phyloP scores from a whole-genome alignment of 1,140 invertebrate species.

The Pseudomyrmex dendroicus region DNA sequence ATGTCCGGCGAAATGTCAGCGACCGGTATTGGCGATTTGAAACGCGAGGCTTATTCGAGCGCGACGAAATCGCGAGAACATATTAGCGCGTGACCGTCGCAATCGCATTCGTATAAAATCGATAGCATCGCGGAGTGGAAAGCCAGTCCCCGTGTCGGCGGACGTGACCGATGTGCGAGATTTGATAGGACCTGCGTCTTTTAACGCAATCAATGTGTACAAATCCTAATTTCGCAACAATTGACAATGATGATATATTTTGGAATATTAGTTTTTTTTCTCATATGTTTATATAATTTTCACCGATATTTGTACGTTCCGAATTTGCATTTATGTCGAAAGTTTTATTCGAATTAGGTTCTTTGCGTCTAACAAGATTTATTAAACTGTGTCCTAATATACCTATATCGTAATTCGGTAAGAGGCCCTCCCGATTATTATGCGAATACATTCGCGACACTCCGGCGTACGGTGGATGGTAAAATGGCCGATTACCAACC shows the following conservation, averaged over 20 bases:
- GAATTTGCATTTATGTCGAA: too few species aligned
- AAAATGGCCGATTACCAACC: conserved; percentile 54
- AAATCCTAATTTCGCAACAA: neutral
- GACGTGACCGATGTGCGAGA: neutral
- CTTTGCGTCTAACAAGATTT: too few species aligned
- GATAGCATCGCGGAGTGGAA: conserved; percentile 31
- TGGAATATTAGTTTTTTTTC: neutral
- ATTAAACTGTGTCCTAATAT: too few species aligned
- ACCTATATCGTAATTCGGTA: neutral
- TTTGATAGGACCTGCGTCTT: conserved; percentile 1
- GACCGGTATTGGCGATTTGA: conserved; percentile 35
- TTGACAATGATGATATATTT: neutral
- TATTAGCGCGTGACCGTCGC: conserved; percentile 18
- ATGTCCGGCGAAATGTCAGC: conserved; percentile 20
- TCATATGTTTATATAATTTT: too few species aligned
- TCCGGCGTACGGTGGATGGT: neutral
- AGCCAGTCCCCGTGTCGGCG: neutral
- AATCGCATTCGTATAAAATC: conserved; percentile 34
- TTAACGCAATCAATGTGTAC: neutral
- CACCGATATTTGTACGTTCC: too few species aligned
- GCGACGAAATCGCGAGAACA: conserved; percentile 1
- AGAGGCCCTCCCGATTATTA: neutral
- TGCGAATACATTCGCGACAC: neutral
- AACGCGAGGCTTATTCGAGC: conserved; percentile 4
- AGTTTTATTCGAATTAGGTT: too few species aligned